A percentile compares a stretch with the other conserved stretches of the same genome.
Evolutionary conservation across 2,888 invertebrate species (phyloP).

Genomic region (Pristionchus entomophagus): DNA sequence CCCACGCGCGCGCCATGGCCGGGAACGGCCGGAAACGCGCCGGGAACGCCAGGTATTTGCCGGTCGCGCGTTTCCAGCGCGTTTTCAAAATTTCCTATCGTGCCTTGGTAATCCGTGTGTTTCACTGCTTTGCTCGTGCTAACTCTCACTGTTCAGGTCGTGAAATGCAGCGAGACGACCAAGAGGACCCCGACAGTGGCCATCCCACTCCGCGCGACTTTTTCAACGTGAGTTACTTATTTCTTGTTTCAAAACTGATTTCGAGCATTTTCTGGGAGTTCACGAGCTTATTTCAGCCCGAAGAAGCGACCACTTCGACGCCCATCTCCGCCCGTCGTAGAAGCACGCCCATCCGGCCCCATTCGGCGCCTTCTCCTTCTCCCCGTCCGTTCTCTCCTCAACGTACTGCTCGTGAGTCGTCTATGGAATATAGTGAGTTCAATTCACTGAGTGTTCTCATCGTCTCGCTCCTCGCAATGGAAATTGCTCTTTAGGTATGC

Average conservation of each 20-base stretch:
- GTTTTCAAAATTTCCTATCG: no score
- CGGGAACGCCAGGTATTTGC: no score
- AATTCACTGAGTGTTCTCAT: neutral
- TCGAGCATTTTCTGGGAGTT: no score
- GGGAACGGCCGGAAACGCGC: no score
- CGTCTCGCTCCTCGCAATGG: no score
- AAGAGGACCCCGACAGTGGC: slow-evolving; percentile 5
- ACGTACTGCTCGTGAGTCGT: neutral
- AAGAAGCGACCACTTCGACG: neutral
- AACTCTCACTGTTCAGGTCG: neutral
- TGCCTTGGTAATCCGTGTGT: no score
- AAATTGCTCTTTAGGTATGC: neutral
- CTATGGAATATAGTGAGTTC: neutral
- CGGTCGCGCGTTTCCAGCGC: no score
- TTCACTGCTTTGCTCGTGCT: neutral
- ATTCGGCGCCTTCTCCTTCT: neutral
- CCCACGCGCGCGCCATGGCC: no score
- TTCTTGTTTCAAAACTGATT: neutral
- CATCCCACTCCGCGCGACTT: slow-evolving; percentile 26
- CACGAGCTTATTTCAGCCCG: neutral
- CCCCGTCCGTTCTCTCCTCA: neutral
- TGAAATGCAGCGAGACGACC: neutral
- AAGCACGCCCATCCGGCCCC: neutral
- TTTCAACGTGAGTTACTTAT: neutral
- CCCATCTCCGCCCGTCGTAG: neutral